Conservation (phyloP, 2,888 invertebrate genomes). For the Drosophila nr. perissopoda region DNA sequence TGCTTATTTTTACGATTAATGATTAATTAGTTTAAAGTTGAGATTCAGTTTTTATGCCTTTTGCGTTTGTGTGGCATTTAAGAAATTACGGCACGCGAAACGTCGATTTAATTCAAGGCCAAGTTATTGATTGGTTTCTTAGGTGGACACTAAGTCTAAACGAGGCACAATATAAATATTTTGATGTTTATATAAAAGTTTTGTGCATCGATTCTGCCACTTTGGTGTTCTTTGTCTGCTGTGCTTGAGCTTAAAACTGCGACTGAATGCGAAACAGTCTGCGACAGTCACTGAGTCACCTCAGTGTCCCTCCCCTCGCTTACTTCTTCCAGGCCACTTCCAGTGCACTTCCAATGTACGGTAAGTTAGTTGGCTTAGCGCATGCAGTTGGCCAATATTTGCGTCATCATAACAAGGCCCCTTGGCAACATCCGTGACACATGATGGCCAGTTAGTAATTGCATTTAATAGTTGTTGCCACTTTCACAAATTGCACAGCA, state of each 20-base stretch:
- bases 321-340: conserved; percentile 55
- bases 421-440: conserved; percentile 13
- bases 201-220: conserved; percentile 21
- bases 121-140: not conserved
- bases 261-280: conserved; percentile 42
- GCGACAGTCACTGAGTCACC: conserved; percentile 45
- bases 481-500: not conserved
- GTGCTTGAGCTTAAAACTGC: conserved; percentile 51
- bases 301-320: not conserved
- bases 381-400: conserved; percentile 28
- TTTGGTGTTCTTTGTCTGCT: conserved; percentile 21
- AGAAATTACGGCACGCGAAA: conserved; percentile 20
- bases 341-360: conserved; percentile 49
- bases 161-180: conserved; percentile 7
- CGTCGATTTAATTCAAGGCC: not conserved
- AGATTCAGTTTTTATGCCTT: conserved; percentile 62
- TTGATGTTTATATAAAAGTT: conserved; percentile 1
- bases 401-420: conserved; percentile 34
- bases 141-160: conserved; percentile 1
- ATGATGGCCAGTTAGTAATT: conserved; percentile 9
- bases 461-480: conserved; percentile 2
- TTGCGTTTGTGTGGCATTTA: conserved; percentile 76
- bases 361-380: conserved; percentile 12
- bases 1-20: conserved; percentile 4
- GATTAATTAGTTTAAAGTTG: not conserved